These are phyloP conservation scores for Kradibia gibbosae DNA, from an alignment of 1,140 invertebrate genomes.

Conservation along the genomic window DNA sequence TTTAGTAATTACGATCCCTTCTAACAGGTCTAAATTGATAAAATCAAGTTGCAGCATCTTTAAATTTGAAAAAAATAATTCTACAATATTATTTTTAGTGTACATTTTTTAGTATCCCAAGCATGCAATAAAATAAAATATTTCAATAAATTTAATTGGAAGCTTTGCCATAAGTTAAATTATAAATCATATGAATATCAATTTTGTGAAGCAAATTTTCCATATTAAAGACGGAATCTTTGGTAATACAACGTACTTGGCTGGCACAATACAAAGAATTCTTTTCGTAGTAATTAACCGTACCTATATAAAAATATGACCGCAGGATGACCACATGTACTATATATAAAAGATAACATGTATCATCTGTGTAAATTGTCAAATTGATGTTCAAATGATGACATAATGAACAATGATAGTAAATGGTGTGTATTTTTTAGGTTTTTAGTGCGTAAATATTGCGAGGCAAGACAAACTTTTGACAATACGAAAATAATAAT, in stretches of 20 bases:
- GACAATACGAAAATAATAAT: too few species aligned
- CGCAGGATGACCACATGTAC: background rate
- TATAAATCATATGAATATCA: too few species aligned
- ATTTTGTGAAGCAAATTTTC: too few species aligned
- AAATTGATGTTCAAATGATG: background rate
- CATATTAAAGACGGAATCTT: too few species aligned
- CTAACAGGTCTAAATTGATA: background rate
- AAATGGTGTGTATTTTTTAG: background rate
- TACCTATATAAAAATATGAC: background rate
- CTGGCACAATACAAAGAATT: too few species aligned
- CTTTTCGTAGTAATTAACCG: background rate
- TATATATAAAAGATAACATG: background rate
- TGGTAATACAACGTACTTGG: too few species aligned
- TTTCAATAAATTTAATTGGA: too few species aligned
- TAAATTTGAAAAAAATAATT: too few species aligned
- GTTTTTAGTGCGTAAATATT: background rate
- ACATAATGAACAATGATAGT: background rate
- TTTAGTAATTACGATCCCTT: conserved; percentile 7
- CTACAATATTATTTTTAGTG: too few species aligned
- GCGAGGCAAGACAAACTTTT: background rate
- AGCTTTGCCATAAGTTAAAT: too few species aligned
- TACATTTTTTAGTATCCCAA: too few species aligned
- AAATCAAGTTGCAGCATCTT: background rate
- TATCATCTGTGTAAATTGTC: background rate
- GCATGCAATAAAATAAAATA: too few species aligned